Base-by-base conservation (phyloP, 2,113 vertebrate genomes). In the Anas platyrhynchos region DNA sequence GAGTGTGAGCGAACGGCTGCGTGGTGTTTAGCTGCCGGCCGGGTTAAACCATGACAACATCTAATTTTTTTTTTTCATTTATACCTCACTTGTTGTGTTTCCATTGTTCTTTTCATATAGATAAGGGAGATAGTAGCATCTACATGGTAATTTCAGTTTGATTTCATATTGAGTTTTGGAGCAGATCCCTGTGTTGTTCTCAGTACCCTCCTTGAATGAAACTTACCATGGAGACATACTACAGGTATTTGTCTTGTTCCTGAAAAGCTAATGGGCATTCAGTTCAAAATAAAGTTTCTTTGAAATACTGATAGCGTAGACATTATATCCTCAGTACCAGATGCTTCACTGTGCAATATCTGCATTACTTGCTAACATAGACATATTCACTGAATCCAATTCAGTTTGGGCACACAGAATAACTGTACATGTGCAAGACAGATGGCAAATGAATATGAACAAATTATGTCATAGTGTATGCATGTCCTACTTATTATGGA, bases 381-480 rank as follows among this genome's bases (percentile, higher is more conserved):
- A 86, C 43, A 43, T 79, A 88, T 23, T 85, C 52, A 59, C 21
- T 9, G 25, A 43, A 34, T 76, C 43, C 36, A 83, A 11, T 79
- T 71, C 38, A 18, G 38, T 91, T 11, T 88, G 71, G 54, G 67
- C 88, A 83, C 55, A 56, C 8, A 48, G 59, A 78, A 13, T 50
- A 61, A 65, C 54, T 80, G 55, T 54, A 73, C 48, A 26, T 65
- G 71, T 76, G 43, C 79, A 61, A 73, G 43, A 88, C 83, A 95
- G 93, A 90, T 76, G 91, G 88, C 32, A 83, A 86, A 82, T 46
- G 32, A 85, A 83, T 86, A 93, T 56, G 58, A 86, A 86, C 38
- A 95, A 91, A 91, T 88, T 89, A 75, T 17, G 4, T 20, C 43
- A 52, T 32, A 65, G 15, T 41, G 54, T 83, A 88, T 89, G 48